phyloP scores from a whole-genome alignment of 2,888 invertebrate genomes.

The Dusona sp. region DNA sequence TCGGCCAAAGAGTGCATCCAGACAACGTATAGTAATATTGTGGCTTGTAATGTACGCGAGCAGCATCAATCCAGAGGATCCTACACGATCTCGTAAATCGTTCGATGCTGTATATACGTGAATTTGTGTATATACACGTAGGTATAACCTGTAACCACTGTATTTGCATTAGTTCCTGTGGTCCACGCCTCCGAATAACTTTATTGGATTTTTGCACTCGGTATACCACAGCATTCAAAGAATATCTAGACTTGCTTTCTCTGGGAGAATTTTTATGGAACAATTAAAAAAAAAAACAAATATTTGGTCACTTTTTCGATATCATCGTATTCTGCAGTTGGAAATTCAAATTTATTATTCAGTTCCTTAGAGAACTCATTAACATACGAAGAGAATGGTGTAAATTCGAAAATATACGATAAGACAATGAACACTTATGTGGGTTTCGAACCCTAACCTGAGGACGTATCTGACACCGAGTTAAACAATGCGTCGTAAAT shows the following conservation, averaged over 20 bases:
- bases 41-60: conserved; percentile 19
- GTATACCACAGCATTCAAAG: background rate
- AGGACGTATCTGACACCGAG: background rate
- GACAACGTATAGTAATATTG: conserved; percentile 24
- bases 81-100: conserved; percentile 61
- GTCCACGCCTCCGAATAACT: conserved; percentile 50
- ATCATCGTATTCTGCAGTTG: background rate
- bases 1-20: conserved; percentile 48
- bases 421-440: background rate
- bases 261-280: background rate
- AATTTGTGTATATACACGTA: conserved; percentile 3
- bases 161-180: conserved; percentile 3
- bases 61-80: conserved; percentile 51
- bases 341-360: background rate
- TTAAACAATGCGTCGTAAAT: conserved; percentile 13
- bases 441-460: background rate
- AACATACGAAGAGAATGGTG: background rate
- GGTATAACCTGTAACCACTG: background rate
- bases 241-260: background rate
- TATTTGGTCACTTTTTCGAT: background rate
- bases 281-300: background rate
- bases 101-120: conserved; percentile 23
- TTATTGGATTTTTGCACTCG: conserved; percentile 36
- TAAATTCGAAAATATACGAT: conserved; percentile 1
- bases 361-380: background rate